A percentile compares a stretch with the other conserved stretches of the same genome.
Evolutionary conservation across 2,113 vertebrate genomes (phyloP).

Genomic region (Gulo gulo): DNA sequence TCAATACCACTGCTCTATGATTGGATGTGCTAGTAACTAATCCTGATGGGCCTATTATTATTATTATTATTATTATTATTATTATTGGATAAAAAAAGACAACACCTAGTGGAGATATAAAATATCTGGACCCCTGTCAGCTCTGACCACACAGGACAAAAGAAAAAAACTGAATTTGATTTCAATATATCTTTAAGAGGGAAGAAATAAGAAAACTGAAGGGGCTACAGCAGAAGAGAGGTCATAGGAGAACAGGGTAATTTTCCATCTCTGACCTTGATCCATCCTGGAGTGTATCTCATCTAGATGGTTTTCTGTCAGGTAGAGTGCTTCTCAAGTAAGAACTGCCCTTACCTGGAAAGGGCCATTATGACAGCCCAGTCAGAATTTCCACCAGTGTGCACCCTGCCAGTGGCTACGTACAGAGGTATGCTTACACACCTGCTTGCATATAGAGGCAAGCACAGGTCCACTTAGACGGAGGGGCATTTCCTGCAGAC

Average conservation of each 20-base stretch:
- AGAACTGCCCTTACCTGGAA: background rate
- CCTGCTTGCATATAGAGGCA: background rate
- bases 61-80: background rate
- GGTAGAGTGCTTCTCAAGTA: background rate
- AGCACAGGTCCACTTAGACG: background rate
- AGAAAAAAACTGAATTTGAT: background rate
- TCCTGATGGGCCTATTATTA: background rate
- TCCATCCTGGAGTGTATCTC: background rate
- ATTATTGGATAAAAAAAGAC: conserved; percentile 14
- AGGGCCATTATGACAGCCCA: background rate
- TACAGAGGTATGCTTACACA: background rate
- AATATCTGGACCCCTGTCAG: background rate
- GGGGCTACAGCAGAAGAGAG: background rate
- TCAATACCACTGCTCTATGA: background rate
- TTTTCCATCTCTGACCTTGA: background rate
- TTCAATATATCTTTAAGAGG: background rate
- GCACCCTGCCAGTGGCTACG: background rate
- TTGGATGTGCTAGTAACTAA: background rate
- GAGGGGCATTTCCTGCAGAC: background rate
- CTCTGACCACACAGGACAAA: background rate
- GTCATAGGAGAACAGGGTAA: background rate
- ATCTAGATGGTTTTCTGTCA: background rate
- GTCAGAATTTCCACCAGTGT: background rate
- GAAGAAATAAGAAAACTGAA: background rate
- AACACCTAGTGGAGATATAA: background rate